These are phyloP conservation scores for Scaptomyza pallida DNA, from an alignment of 1,140 invertebrate species.

Conservation along the genomic window DNA sequence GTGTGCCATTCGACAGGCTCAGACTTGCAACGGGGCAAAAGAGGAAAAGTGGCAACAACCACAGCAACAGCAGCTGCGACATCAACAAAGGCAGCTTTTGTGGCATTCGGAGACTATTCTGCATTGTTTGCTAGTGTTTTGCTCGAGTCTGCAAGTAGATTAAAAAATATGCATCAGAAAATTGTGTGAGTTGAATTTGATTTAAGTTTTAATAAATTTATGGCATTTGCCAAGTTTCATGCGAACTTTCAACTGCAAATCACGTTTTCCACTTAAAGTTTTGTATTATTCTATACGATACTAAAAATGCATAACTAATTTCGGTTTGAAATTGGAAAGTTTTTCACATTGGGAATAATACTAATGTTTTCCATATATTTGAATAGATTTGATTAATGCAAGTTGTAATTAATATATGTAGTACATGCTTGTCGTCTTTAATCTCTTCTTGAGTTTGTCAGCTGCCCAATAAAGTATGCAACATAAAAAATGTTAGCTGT, in stretches of 20 bases:
- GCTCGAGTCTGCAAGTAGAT: conserved; percentile 39
- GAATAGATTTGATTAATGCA: no score
- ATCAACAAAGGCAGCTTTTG: conserved; percentile 21
- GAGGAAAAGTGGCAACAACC: conserved; percentile 16
- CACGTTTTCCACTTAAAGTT: background rate
- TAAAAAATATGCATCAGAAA: background rate
- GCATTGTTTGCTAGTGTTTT: conserved; percentile 1
- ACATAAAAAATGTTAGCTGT: background rate
- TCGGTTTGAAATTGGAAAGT: no score
- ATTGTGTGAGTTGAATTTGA: background rate
- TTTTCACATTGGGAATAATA: no score
- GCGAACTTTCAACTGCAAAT: background rate
- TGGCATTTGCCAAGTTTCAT: background rate
- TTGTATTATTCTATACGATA: background rate
- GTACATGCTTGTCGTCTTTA: background rate
- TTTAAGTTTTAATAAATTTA: background rate
- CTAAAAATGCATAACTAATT: no score
- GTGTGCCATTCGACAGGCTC: conserved; percentile 59
- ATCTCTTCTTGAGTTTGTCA: background rate
- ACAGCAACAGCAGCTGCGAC: conserved; percentile 18
- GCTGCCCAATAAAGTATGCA: conserved; percentile 32
- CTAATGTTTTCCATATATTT: no score
- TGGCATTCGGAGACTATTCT: conserved; percentile 1
- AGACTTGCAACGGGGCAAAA: conserved; percentile 21
- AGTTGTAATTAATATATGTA: background rate